Evolutionary conservation across 2,113 vertebrate species (phyloP), one percentile per base, ranked within the genome.

Genomic region (Cacatua alba): DNA sequence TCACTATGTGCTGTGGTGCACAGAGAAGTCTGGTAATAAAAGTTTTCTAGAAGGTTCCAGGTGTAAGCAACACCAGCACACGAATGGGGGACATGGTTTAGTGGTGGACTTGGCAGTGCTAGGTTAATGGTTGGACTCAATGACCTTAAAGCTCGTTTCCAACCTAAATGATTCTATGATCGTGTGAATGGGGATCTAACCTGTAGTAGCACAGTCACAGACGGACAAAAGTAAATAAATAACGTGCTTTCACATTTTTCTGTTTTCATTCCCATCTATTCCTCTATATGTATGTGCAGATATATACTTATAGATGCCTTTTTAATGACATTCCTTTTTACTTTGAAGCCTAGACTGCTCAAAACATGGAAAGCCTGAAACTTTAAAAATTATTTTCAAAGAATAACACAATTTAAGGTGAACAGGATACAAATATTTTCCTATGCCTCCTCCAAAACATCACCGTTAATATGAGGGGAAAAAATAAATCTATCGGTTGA

Each of bases 11-110:
- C 39, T 5, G 1, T 25, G 51, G 53, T 86, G 94, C 64, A 86
- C 86, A 52, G 85, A 90, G 92, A 92, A 93, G 75, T 76, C 57
- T 64, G 29, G 59, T 92, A 84, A 86, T 76, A 17, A 46, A 84
- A 65, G 28, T 41, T 79, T 94, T 92, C 72, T 57, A 79, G 72
- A 95, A 72, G 24, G 14, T 76, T 97, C 41, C 74, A 74, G 49
- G 28, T 67, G 16, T 52, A 85, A 86, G 60, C 13, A 74, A 81
- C 31, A 52, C 9, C 7, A 78, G 4, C 48, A 67, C 6, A 62
- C 12, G 39, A 86, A 63, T 4, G 16, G 21, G 21, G 33, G 33
- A 59, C 1, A 3, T 35, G 21, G 57, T 16, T 59, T 59, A 59
- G 13, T 59, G 44, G 57, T 24, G 57, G 57, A 59, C 33, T 59